Evolutionary conservation across 2,797 vertebrate genomes (phyloP).

Genomic region (Myotis planiceps): DNA sequence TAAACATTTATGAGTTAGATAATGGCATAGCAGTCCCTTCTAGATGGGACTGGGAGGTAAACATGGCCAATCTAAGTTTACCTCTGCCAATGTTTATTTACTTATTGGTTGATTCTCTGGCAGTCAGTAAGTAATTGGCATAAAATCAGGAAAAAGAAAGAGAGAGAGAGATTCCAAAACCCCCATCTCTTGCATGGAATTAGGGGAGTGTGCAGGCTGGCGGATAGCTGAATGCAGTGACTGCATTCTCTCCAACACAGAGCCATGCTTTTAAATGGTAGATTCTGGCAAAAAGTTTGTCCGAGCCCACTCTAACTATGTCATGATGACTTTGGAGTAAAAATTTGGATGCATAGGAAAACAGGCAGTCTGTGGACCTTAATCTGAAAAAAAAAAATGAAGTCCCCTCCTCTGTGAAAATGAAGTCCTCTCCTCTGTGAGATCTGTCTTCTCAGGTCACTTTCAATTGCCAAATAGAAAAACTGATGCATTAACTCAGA

Average conservation of each 20-base stretch:
- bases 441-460: not conserved
- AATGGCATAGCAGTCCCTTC: not conserved
- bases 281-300: not conserved
- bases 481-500: not conserved
- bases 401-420: not conserved
- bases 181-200: not conserved
- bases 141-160: slow-evolving; percentile 36
- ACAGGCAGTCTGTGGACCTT: not conserved
- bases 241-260: not conserved
- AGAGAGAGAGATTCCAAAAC: slow-evolving; percentile 30
- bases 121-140: not conserved
- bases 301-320: not conserved
- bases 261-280: not conserved
- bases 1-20: not conserved
- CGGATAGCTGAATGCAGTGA: not conserved
- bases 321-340: not conserved
- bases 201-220: not conserved
- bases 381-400: not conserved
- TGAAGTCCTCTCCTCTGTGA: not conserved
- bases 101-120: not conserved
- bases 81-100: slow-evolving; percentile 48
- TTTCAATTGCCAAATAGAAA: not conserved
- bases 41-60: not conserved
- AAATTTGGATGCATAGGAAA: not conserved
- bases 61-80: not conserved